phyloP scores from a whole-genome alignment of 2,113 vertebrate genomes.

The Poeciliopsis turrubarensis region DNA sequence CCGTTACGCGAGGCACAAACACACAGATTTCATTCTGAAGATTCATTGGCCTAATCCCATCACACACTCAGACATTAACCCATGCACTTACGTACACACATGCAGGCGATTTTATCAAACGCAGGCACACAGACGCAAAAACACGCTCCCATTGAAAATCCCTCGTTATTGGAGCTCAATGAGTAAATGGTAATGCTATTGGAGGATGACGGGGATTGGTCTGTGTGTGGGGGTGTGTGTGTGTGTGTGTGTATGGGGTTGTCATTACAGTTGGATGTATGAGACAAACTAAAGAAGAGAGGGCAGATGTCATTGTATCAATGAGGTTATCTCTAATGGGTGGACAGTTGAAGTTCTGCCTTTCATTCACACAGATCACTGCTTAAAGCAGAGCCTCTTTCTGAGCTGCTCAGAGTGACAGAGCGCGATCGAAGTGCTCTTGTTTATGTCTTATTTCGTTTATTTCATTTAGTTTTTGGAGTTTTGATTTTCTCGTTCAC shows the following conservation, averaged over 20 bases:
- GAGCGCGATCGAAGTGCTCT: slow-evolving; percentile 20
- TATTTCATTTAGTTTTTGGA: not conserved
- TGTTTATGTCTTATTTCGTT: slow-evolving; percentile 5
- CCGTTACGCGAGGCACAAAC: slow-evolving; percentile 55
- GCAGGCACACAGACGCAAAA: slow-evolving; percentile 28
- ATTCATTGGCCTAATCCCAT: slow-evolving; percentile 76
- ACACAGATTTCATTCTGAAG: slow-evolving; percentile 73
- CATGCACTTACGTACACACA: slow-evolving; percentile 57
- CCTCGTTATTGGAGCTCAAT: slow-evolving; percentile 60
- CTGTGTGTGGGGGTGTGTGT: not conserved
- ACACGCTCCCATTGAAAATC: slow-evolving; percentile 57
- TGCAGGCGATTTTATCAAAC: slow-evolving; percentile 43
- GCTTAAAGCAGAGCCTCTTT: slow-evolving; percentile 18
- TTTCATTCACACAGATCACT: slow-evolving; percentile 55
- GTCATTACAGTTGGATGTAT: slow-evolving; percentile 62
- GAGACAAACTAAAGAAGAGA: slow-evolving; percentile 48
- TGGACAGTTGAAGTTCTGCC: slow-evolving; percentile 60
- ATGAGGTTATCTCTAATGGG: slow-evolving; percentile 67
- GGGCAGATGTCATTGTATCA: slow-evolving; percentile 67
- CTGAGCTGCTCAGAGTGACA: slow-evolving; percentile 30
- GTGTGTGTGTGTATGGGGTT: slow-evolving; percentile 9
- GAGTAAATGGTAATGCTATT: slow-evolving; percentile 57
- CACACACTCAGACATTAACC: slow-evolving; percentile 59
- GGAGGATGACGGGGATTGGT: slow-evolving; percentile 40
- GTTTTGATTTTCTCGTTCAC: not conserved